phyloP scores from a whole-genome alignment of 2,888 invertebrate species.

The Patella ulyssiponensis region DNA sequence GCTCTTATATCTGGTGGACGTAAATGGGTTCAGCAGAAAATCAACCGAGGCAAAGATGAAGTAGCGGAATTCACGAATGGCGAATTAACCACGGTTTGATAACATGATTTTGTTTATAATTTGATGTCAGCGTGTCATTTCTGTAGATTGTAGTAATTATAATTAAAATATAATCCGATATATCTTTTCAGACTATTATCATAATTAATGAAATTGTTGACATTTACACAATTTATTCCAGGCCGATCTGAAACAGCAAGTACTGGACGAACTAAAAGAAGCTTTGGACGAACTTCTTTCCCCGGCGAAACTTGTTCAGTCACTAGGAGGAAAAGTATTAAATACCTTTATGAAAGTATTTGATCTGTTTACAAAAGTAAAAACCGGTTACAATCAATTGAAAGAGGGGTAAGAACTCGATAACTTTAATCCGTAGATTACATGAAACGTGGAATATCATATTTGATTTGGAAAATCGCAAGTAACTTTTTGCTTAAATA shows the following conservation, averaged over 20 bases:
- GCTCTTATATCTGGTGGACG: constrained; percentile 41
- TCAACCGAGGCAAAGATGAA: constrained; percentile 36
- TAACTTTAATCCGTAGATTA: no score
- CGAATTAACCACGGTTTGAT: constrained; percentile 37
- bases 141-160: no score
- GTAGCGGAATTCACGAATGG: constrained; percentile 43
- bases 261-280: constrained; percentile 33
- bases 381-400: constrained; percentile 40
- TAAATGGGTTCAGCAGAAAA: constrained; percentile 16
- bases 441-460: no score
- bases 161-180: no score
- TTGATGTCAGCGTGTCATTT: no score
- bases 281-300: constrained; percentile 32
- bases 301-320: constrained; percentile 29
- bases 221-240: constrained; percentile 19
- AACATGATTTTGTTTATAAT: no score
- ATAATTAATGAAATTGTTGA: no score
- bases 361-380: constrained; percentile 35
- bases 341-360: constrained; percentile 22
- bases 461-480: no score
- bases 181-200: no score
- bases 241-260: constrained; percentile 34
- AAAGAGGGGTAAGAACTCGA: constrained; percentile 40
- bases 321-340: constrained; percentile 41
- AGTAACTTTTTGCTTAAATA: no score